Evolutionary conservation across 1,140 invertebrate genomes (phyloP), one percentile per base, ranked within the genome.

Genomic region (Rhynchophorus ferrugineus): DNA sequence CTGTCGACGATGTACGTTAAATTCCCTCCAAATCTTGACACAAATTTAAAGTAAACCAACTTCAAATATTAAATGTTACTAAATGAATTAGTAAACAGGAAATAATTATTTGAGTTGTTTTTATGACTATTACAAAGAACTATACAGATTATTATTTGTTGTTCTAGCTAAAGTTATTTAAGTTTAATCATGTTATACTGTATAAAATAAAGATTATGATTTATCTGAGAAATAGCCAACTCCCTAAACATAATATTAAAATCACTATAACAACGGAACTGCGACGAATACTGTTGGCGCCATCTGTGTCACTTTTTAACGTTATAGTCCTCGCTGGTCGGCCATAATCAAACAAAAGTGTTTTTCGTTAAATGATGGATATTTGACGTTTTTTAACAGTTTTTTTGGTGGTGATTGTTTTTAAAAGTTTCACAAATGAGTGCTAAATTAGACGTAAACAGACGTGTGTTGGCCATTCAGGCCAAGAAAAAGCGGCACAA

Each of bases 401-500:
- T 63, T 37, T 61, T 60, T 42, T 45, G 45, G 47, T 50, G 29
- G 56, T 59, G 57, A 59, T 61, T 55, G 56, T 59, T 53, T 44
- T n/a, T 49, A 56, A 48, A 60, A 56, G 44, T 44, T 56, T 51
- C 51, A 58, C 60, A 75, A 73, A 87, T 87, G 84, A 87, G 83
- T 77, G 79, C 82, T 70, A 87, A 87, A 78, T 84, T 81, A 70
- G 87, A 89, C 74, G 85, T 87, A 71, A 90, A 90, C 75, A 82
- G 87, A 71, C 78, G 87, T 67, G 86, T 90, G 68, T 75, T 89
- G 69, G 85, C 86, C 66, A 90, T 90, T 66, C 85, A 89, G 75
- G 86, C 87, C 54, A 90, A 90, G 76, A 90, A 90, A 73, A 89
- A 89, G 70, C 78, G 87, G 55, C 85, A 89, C 74, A 89, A 88